Percentiles rank a stretch among this genome's conserved stretches.
Conservation (phyloP, 2,797 vertebrate species). For the Falco columbarius region DNA sequence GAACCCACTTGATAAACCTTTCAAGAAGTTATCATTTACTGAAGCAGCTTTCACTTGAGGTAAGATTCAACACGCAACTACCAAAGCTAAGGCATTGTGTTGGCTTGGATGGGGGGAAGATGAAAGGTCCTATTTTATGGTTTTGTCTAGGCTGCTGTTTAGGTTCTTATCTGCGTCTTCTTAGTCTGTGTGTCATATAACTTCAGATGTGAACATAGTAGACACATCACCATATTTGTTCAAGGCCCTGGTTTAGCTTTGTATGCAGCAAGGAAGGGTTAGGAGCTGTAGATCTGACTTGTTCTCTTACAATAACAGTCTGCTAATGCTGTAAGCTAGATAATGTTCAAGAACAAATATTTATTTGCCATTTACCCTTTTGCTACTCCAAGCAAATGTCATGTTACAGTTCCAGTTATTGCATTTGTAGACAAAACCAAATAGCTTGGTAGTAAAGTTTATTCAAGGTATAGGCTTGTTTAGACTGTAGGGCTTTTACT, state of each 20-base stretch:
- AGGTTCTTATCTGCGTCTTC: background rate
- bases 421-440: constrained; percentile 41
- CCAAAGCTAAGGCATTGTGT: background rate
- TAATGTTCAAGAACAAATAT: constrained; percentile 31
- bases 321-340: background rate
- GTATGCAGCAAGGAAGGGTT: background rate
- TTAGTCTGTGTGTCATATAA: background rate
- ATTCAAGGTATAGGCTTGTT: constrained; percentile 40
- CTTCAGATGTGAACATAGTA: background rate
- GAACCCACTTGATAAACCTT: background rate
- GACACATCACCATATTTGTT: background rate
- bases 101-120: background rate
- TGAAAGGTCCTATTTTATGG: background rate
- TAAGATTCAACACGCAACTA: background rate
- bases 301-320: background rate
- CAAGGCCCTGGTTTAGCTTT: background rate
- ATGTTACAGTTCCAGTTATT: background rate
- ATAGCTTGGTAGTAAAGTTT: constrained; percentile 52
- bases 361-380: constrained; percentile 51
- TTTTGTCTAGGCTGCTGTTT: background rate
- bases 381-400: constrained; percentile 36
- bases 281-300: background rate
- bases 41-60: background rate
- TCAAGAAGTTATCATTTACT: background rate
- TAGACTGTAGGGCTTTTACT: constrained; percentile 39